A percentile compares a stretch with the other conserved stretches of the same genome.
Conservation (phyloP, 2,797 vertebrate genomes). For the Euthynnus affinis region DNA sequence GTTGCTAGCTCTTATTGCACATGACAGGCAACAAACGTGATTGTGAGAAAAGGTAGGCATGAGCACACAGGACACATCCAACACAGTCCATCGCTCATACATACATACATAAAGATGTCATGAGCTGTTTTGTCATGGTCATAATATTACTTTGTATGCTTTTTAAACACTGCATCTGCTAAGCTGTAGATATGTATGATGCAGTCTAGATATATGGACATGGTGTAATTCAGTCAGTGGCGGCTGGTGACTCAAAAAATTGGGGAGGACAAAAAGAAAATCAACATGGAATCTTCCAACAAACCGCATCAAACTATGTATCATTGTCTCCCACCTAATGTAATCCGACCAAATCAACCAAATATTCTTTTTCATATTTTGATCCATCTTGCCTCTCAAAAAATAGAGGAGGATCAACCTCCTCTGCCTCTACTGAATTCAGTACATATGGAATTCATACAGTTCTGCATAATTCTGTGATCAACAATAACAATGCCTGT, state of each 20-base stretch:
- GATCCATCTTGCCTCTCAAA: too few relatives aligned
- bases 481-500: conserved; percentile 21
- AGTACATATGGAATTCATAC: neutral
- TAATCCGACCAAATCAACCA: too few relatives aligned
- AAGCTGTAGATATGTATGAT: neutral
- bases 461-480: neutral
- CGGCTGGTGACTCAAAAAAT: too few relatives aligned
- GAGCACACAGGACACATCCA: neutral
- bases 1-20: conserved; percentile 41
- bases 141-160: neutral
- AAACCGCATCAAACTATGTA: too few relatives aligned
- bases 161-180: neutral
- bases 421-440: too few relatives aligned
- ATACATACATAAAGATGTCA: neutral
- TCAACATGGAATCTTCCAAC: too few relatives aligned
- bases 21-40: conserved; percentile 46
- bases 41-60: conserved; percentile 40
- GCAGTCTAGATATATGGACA: neutral
- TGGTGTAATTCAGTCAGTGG: neutral
- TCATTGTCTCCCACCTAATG: too few relatives aligned
- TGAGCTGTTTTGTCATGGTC: neutral
- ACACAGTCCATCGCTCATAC: neutral
- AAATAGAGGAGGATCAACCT: too few relatives aligned
- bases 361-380: too few relatives aligned
- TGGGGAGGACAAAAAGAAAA: too few relatives aligned